phyloP scores from a whole-genome alignment of 2,113 vertebrate species.

The Solea solea region DNA sequence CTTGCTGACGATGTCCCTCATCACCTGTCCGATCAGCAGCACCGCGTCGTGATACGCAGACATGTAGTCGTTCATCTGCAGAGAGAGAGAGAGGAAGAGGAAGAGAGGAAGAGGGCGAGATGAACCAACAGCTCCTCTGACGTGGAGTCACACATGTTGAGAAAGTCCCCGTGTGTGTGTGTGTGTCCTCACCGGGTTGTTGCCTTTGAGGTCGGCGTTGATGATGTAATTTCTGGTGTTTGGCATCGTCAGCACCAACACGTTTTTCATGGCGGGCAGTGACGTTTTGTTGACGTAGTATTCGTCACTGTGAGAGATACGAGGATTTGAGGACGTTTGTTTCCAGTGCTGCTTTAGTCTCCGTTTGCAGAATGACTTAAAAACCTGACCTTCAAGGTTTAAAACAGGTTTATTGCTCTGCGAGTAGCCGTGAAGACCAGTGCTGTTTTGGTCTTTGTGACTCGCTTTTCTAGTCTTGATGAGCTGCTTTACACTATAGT shows the following conservation, averaged over 20 bases:
- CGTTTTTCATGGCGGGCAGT: conserved; percentile 85
- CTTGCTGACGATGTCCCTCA: conserved; percentile 76
- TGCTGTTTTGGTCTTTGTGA: no score
- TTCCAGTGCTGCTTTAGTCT: no score
- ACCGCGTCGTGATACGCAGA: conserved; percentile 88
- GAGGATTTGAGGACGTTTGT: no score
- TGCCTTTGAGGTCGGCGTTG: conserved; percentile 36
- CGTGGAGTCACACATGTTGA: neutral
- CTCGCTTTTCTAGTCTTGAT: no score
- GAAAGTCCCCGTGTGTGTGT: no score
- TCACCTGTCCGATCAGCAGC: conserved; percentile 86
- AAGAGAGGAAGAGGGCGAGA: neutral
- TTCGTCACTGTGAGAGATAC: conserved; percentile 75
- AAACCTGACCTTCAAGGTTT: no score
- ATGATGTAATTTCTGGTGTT: conserved; percentile 75
- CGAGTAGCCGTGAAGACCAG: no score
- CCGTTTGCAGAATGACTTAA: no score
- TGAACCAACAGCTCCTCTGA: neutral
- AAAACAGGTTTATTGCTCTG: no score
- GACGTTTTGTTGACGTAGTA: conserved; percentile 82
- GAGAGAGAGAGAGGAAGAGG: neutral
- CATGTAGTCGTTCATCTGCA: conserved; percentile 87
- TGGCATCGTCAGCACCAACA: conserved; percentile 90
- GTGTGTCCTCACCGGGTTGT: conserved; percentile 61
- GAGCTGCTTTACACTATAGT: no score